These are phyloP conservation scores for Lanius collurio DNA, from an alignment of 2,113 vertebrate genomes.

Conservation along the genomic window DNA sequence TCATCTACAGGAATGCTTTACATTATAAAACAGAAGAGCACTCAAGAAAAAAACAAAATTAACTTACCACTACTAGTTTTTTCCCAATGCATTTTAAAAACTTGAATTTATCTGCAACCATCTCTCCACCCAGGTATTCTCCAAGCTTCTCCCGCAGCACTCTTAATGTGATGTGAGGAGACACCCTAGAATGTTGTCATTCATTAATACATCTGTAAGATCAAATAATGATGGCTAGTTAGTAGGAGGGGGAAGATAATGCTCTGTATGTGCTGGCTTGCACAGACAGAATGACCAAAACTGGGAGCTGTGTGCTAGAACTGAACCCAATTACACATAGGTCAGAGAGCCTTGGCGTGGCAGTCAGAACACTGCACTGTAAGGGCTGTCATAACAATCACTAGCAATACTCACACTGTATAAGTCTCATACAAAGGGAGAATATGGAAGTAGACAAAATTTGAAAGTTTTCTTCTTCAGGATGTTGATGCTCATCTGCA, in stretches of 20 bases:
- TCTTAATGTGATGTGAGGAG: slow-evolving; percentile 83
- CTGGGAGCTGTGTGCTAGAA: neutral
- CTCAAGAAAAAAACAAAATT: neutral
- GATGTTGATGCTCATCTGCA: neutral
- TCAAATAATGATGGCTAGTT: slow-evolving; percentile 27
- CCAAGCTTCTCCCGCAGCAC: slow-evolving; percentile 77
- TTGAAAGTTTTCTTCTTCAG: neutral
- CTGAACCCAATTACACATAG: neutral
- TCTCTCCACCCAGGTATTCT: slow-evolving; percentile 77
- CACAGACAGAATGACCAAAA: neutral
- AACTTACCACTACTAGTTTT: slow-evolving; percentile 88
- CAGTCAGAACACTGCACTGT: neutral
- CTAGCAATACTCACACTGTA: neutral
- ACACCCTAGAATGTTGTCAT: slow-evolving; percentile 79
- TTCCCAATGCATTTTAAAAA: slow-evolving; percentile 92
- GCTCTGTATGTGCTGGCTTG: neutral
- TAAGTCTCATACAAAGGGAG: neutral
- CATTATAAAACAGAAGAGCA: slow-evolving; percentile 3
- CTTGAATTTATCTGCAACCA: slow-evolving; percentile 78
- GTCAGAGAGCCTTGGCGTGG: neutral
- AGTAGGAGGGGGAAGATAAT: neutral
- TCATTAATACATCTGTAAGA: slow-evolving; percentile 53
- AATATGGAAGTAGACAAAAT: neutral
- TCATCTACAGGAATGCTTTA: neutral
- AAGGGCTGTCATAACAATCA: neutral